Percentiles rank a stretch among this genome's conserved stretches.
These are phyloP conservation scores for Dipodomys stephensi DNA, from an alignment of 2,113 vertebrate genomes.

Conservation along the genomic window DNA sequence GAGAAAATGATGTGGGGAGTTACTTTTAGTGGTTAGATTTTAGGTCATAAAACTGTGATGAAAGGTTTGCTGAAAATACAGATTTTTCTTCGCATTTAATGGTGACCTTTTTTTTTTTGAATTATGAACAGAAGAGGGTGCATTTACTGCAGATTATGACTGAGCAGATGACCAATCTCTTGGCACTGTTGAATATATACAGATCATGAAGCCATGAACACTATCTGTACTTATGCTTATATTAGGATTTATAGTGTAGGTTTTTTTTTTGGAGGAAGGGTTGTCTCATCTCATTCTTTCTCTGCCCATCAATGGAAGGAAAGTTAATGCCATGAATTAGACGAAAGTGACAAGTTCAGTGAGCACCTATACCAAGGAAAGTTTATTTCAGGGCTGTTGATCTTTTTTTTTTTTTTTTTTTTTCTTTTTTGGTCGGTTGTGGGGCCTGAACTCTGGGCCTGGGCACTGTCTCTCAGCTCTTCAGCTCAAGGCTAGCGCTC, in stretches of 20 bases:
- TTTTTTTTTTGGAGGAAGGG: neutral
- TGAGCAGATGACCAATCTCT: neutral
- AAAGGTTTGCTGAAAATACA: neutral
- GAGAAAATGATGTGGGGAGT: constrained; percentile 25
- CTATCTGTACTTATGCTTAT: neutral
- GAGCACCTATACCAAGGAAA: constrained; percentile 55
- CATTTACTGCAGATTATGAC: constrained; percentile 8
- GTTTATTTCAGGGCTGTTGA: constrained; percentile 44
- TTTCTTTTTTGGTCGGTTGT: no score
- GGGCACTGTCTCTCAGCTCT: no score
- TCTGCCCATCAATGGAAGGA: neutral
- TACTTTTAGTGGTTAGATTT: constrained; percentile 27
- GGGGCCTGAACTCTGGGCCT: no score
- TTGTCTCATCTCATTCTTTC: constrained; percentile 16
- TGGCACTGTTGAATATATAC: neutral
- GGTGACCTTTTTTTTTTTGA: neutral
- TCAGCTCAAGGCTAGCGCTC: no score
- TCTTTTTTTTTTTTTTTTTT: neutral
- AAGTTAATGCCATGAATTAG: constrained; percentile 46
- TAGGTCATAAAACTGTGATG: constrained; percentile 9
- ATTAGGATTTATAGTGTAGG: constrained; percentile 26
- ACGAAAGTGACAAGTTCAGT: constrained; percentile 36
- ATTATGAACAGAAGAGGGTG: neutral
- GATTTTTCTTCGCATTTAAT: neutral
- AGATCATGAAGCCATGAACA: neutral